A percentile compares a stretch with the other conserved stretches of the same genome.
Evolutionary conservation across 1,140 invertebrate genomes (phyloP).

Genomic region (Temnothorax nylanderi): DNA sequence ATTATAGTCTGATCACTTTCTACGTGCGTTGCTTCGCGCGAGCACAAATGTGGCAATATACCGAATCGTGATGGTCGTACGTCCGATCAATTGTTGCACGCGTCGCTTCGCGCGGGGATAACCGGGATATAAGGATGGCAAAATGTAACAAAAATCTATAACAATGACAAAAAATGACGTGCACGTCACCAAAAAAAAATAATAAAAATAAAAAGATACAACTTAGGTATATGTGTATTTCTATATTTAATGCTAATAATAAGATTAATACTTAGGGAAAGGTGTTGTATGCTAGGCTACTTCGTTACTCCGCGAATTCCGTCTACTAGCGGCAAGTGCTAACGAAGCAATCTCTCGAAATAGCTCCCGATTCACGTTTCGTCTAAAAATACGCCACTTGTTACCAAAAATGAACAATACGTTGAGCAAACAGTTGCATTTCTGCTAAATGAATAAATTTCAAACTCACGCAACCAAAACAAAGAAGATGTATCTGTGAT

Average conservation of each 20-base stretch:
- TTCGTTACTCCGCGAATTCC: conserved; percentile 27
- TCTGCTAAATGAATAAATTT: background rate
- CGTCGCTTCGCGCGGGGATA: background rate
- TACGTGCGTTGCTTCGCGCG: background rate
- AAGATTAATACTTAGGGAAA: background rate
- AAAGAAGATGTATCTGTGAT: background rate
- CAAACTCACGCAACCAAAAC: background rate
- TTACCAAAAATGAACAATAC: conserved; percentile 2
- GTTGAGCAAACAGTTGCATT: background rate
- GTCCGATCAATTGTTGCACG: background rate
- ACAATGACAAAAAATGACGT: conserved; percentile 27
- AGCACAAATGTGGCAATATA: too few species aligned
- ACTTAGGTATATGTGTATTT: conserved; percentile 15
- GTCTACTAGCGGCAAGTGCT: conserved; percentile 39
- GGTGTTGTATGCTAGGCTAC: conserved; percentile 1
- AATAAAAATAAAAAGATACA: background rate
- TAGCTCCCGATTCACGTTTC: conserved; percentile 27
- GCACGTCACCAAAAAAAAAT: conserved; percentile 40
- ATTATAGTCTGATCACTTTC: background rate
- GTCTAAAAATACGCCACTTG: conserved; percentile 32
- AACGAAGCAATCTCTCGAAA: conserved; percentile 11
- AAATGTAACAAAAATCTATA: background rate
- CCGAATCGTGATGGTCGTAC: too few species aligned
- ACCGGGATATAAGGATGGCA: background rate
- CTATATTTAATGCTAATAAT: conserved; percentile 8